Evolutionary conservation across 2,113 vertebrate genomes (phyloP).

Genomic region (Anguilla japonica): DNA sequence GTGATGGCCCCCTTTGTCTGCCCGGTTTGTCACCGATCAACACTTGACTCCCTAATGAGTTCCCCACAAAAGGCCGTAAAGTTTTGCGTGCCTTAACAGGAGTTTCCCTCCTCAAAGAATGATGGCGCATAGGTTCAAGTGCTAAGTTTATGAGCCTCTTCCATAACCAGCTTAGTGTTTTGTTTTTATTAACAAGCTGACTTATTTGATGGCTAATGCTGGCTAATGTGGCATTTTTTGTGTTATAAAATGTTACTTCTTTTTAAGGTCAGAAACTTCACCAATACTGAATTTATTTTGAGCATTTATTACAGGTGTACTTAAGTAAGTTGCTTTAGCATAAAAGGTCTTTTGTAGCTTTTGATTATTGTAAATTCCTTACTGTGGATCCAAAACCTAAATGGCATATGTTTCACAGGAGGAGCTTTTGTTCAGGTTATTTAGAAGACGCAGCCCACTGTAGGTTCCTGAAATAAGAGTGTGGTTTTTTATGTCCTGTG

Average conservation of each 20-base stretch:
- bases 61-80: neutral
- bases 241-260: neutral
- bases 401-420: neutral
- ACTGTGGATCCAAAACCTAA: too few relatives aligned
- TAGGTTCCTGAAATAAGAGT: neutral
- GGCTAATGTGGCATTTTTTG: neutral
- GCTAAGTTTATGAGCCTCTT: neutral
- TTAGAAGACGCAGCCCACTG: neutral
- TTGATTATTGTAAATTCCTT: neutral
- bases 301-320: too few relatives aligned
- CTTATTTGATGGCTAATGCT: neutral
- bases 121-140: neutral
- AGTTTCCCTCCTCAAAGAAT: neutral
- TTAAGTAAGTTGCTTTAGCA: too few relatives aligned
- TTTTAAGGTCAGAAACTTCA: too few relatives aligned
- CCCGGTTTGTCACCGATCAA: neutral
- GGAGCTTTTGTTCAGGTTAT: neutral
- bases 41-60: neutral
- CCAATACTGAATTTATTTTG: too few relatives aligned
- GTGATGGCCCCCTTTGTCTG: constrained; percentile 12
- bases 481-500: neutral
- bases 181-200: neutral
- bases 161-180: neutral
- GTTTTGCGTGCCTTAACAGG: neutral
- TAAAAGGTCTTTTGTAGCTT: too few relatives aligned